Base-by-base conservation (phyloP, 2,888 invertebrate genomes). In the Aspidiotus rigidus region DNA sequence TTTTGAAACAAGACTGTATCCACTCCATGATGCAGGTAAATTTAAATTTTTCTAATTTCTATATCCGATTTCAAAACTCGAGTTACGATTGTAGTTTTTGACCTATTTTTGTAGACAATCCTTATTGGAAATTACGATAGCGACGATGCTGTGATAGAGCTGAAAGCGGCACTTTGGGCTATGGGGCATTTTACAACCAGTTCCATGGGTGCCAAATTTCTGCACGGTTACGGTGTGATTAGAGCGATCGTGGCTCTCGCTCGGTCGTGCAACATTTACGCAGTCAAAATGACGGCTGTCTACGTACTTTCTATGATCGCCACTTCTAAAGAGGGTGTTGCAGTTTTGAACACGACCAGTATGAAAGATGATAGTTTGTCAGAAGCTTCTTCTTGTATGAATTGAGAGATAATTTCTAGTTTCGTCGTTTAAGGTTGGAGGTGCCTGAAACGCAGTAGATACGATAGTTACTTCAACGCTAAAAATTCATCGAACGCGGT, bases 111-210 rank as follows among this genome's bases (percentile, higher is more conserved):
- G 7, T 17, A 69, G 69, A 40, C 62, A 8, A 54, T 72, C 49
- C 49, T 63, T 8, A 66, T 78, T 55, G 84, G 82, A 62, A 81
- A 83, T 71, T 86, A 85, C 75, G 78, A 80, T 3, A 84, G 83
- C 11, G 87, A 88, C 64, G 83, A 83, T 71, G 87, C 88, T 74
- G 85, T 91, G 67, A 79, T 89, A 59, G 86, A 88, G 72, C 78
- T 94, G 56, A 97, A 97, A 78, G 85, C 93, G 7, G 88, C 93
- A 0, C 79, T 97, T 0, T 97, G 97, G 96, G 89, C 90, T 1
- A 76, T 81, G 63, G 92, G 92, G 15, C 92, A 93, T 78, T 83
- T 90, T 11, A 90, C 87, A 2, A 87, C 88, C 0, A 88, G 91
- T 8, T 79, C 83, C 0, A 83, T 85, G 73, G 95, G 95, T 6